Evolutionary conservation across 1,140 invertebrate genomes (phyloP), one percentile per base, ranked within the genome.

Genomic region (Drosophila novamexicana): DNA sequence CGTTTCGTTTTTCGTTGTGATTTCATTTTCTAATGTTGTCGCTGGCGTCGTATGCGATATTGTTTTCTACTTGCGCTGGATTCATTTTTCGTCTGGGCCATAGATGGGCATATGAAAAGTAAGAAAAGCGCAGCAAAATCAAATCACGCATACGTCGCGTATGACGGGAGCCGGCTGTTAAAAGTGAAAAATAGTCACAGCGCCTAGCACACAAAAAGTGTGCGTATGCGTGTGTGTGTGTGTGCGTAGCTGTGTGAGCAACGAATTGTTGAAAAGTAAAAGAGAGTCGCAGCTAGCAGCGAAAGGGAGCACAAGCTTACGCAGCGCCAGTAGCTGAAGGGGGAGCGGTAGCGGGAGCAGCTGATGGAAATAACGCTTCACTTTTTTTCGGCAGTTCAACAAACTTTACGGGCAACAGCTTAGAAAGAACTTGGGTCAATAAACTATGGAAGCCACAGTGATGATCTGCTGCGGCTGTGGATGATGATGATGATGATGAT

Each of bases 101-200:
- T 56, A 75, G 50, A 75, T 74, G 71, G 71, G 12, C 70, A 61
- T 45, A 56, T 68, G 57, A 70, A 75, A 75, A 75, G 58, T 70
- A 62, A 63, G 75, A 75, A 72, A 71, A 77, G 59, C 63, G 66
- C 47, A 56, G 44, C 58, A 32, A 79, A 88, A 83, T 83, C 76
- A 88, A 74, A 89, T 89, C 84, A 83, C 77, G 79, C 84, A 88
- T 88, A 83, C 84, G 83, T 66, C 66, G 79, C 79, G 49, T 86
- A 83, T 75, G 76, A 74, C 76, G 76, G 49, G 50, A 29, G 29
- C 6, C 34, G 4, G n/a, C 37, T 57, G 57, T 56, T 57, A 77
- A 88, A 88, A 88, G 84, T 88, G 84, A 84, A 84, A 84, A 84
- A 84, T 67, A 84, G 80, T 47, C 65, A 61, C 61, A 76, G 59